Evolutionary conservation across 2,797 vertebrate species (phyloP).

Genomic region (Amphiprion clarkii): DNA sequence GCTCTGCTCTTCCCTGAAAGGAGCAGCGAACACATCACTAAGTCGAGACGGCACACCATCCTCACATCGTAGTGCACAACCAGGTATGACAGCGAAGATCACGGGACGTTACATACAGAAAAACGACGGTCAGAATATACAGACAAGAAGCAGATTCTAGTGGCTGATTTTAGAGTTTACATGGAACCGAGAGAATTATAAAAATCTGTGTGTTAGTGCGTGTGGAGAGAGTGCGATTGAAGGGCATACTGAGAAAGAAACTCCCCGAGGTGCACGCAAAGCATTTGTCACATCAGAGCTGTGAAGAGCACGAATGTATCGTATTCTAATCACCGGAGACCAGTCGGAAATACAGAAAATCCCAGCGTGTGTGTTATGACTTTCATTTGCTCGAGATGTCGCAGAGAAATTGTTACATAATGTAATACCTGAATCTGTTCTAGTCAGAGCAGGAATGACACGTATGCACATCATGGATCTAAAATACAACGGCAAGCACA

Average conservation of each 20-base stretch:
- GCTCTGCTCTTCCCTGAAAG: slow-evolving; percentile 23
- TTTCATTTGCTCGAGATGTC: slow-evolving; percentile 55
- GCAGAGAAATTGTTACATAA: slow-evolving; percentile 30
- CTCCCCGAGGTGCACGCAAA: slow-evolving; percentile 63
- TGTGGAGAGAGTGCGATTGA: slow-evolving; percentile 47
- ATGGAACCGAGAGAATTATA: slow-evolving; percentile 37
- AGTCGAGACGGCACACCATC: slow-evolving; percentile 15
- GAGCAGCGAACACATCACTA: slow-evolving; percentile 31
- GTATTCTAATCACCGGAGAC: slow-evolving; percentile 64
- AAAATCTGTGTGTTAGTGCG: slow-evolving; percentile 30
- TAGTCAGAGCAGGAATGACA: slow-evolving; percentile 27
- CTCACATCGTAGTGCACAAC: slow-evolving; percentile 17
- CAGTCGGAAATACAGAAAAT: slow-evolving; percentile 39
- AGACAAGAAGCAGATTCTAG: slow-evolving; percentile 34
- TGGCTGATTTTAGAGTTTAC: slow-evolving; percentile 30
- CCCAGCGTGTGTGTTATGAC: slow-evolving; percentile 28
- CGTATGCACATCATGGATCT: slow-evolving; percentile 40
- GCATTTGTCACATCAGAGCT: slow-evolving; percentile 68
- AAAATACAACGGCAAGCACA: slow-evolving; percentile 26
- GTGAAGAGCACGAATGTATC: slow-evolving; percentile 60
- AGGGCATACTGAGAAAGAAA: slow-evolving; percentile 56
- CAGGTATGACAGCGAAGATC: slow-evolving; percentile 39
- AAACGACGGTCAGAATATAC: slow-evolving; percentile 22
- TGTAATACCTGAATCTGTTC: slow-evolving; percentile 67
- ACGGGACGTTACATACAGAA: slow-evolving; percentile 55